Conservation (phyloP, 64 coral and sea anemone species). For the Pocillopora damicornis region DNA sequence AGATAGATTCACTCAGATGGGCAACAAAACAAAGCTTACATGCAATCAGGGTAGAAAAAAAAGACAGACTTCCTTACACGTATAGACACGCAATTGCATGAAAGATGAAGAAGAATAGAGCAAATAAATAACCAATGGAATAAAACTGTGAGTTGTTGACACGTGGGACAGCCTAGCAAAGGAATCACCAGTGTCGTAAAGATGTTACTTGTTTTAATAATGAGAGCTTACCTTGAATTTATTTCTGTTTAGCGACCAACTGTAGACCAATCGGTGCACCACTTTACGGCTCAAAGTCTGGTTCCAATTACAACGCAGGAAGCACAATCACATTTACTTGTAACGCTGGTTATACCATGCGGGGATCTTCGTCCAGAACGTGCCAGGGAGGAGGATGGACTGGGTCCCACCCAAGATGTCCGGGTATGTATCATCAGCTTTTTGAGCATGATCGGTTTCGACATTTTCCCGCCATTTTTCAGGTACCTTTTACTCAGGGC, state of each 20-base stretch:
- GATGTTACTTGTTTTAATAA: not conserved
- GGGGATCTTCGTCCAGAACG: conserved; percentile 54
- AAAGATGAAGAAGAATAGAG: no score
- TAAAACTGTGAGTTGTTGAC: no score
- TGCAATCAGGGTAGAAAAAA: no score
- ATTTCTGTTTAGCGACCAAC: conserved; percentile 22
- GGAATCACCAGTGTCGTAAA: not conserved
- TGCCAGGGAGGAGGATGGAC: conserved; percentile 75
- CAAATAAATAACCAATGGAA: no score
- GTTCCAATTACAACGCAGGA: conserved; percentile 57
- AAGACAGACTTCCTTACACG: no score
- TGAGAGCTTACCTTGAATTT: not conserved
- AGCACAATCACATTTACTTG: conserved; percentile 56
- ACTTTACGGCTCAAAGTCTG: conserved; percentile 62
- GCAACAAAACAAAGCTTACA: no score
- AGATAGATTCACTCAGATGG: no score
- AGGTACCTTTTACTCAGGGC: no score
- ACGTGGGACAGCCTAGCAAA: no score
- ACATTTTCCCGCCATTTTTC: not conserved
- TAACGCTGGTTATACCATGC: conserved; percentile 52
- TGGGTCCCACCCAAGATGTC: conserved; percentile 57
- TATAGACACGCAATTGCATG: no score
- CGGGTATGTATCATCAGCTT: conserved; percentile 33
- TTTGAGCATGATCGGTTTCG: not conserved
- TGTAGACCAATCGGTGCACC: conserved; percentile 61